Conservation (phyloP, 2,888 invertebrate genomes). For the Cheiracanthium punctorium region DNA sequence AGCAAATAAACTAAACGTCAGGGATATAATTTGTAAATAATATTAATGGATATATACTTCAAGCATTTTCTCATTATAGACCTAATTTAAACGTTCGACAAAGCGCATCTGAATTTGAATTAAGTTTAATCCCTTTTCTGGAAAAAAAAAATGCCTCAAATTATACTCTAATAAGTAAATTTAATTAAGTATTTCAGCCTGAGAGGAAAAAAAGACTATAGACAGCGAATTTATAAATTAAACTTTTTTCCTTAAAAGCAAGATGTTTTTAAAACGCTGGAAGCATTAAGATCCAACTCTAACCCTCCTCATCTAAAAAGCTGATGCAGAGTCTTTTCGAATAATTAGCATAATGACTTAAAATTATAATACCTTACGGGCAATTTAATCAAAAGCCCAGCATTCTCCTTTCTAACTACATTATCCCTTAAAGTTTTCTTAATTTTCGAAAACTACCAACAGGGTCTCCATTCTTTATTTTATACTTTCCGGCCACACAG, state of each 20-base stretch:
- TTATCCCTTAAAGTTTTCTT: conserved; percentile 53
- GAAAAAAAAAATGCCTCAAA: not conserved
- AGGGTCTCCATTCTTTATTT: not conserved
- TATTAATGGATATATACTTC: too few relatives aligned
- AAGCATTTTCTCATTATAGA: too few relatives aligned
- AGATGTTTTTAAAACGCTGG: not conserved
- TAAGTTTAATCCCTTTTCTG: too few relatives aligned
- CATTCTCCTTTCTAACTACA: conserved; percentile 38
- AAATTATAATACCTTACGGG: conserved; percentile 57
- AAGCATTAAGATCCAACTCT: not conserved
- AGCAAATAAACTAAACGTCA: too few relatives aligned
- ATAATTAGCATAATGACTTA: conserved; percentile 63
- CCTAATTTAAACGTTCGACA: too few relatives aligned
- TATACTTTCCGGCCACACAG: not conserved
- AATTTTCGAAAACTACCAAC: conserved; percentile 45
- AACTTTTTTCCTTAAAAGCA: not conserved
- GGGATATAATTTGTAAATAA: too few relatives aligned
- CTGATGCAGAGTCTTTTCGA: conserved; percentile 1
- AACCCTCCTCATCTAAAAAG: not conserved
- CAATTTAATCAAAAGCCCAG: conserved; percentile 61
- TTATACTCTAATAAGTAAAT: not conserved
- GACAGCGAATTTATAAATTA: not conserved
- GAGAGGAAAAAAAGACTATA: not conserved
- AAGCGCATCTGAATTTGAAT: too few relatives aligned
- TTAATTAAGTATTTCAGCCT: not conserved